phyloP scores from a whole-genome alignment of 2,797 vertebrate species.

The Muscicapa striata region DNA sequence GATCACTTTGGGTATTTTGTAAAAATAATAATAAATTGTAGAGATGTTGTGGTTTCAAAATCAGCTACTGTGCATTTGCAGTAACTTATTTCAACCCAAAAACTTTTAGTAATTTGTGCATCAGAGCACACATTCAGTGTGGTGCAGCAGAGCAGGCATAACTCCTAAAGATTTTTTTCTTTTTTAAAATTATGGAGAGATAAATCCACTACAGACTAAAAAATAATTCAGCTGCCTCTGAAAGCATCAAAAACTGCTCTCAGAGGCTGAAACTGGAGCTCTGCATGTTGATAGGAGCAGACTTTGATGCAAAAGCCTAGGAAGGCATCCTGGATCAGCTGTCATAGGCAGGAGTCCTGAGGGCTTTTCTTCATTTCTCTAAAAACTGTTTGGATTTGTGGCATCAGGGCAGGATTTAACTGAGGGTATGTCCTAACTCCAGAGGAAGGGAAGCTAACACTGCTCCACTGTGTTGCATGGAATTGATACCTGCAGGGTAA shows the following conservation, averaged over 20 bases:
- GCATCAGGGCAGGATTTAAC: not conserved
- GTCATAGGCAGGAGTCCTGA: not conserved
- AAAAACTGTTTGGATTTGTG: not conserved
- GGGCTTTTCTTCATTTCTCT: not conserved
- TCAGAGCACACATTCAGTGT: not conserved
- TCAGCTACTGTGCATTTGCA: conserved; percentile 64
- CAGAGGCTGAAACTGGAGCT: not conserved
- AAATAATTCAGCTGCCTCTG: not conserved
- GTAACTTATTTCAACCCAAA: conserved; percentile 66
- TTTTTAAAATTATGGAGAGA: not conserved
- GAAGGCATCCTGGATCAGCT: not conserved
- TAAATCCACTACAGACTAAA: not conserved
- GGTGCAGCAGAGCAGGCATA: not conserved
- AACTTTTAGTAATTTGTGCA: not conserved
- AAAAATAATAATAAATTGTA: conserved; percentile 74
- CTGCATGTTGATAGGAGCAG: not conserved
- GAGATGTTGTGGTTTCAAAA: conserved; percentile 71
- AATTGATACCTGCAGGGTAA: not conserved
- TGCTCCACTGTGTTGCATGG: not conserved
- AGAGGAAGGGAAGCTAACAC: not conserved
- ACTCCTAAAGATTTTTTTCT: not conserved
- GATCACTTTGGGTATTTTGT: conserved; percentile 73
- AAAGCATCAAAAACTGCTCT: not conserved
- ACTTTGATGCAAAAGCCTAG: not conserved
- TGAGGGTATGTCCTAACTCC: not conserved